phyloP scores from a whole-genome alignment of 2,113 vertebrate species.

The Lontra canadensis region DNA sequence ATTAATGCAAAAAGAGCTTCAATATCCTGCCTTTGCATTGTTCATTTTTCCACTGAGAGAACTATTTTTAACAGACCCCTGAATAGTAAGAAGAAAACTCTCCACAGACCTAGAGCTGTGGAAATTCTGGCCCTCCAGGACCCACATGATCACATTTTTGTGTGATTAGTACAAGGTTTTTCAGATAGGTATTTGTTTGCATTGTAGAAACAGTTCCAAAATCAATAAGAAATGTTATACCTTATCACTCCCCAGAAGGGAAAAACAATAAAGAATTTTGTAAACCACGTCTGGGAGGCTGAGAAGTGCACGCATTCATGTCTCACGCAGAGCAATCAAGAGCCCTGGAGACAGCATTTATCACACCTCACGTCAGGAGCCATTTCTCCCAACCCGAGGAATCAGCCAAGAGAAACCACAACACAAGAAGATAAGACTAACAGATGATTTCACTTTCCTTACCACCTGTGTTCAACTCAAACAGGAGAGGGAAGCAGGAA shows the following conservation, averaged over 20 bases:
- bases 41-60: slow-evolving; percentile 3
- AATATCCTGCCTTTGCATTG: slow-evolving; percentile 1
- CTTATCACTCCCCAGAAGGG: slow-evolving; percentile 47
- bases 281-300: not conserved
- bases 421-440: not conserved
- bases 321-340: not conserved
- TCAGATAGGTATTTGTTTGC: slow-evolving; percentile 59
- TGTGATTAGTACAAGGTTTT: slow-evolving; percentile 54
- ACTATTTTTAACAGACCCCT: slow-evolving; percentile 38
- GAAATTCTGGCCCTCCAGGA: slow-evolving; percentile 32
- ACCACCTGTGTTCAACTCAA: not conserved
- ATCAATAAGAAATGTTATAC: slow-evolving; percentile 62
- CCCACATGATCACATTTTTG: slow-evolving; percentile 63
- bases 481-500: not conserved
- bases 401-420: not conserved
- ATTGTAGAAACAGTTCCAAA: slow-evolving; percentile 62
- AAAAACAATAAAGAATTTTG: slow-evolving; percentile 54
- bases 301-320: not conserved
- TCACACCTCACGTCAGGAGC: not conserved
- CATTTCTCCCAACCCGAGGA: not conserved
- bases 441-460: not conserved
- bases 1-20: slow-evolving; percentile 14
- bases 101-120: slow-evolving; percentile 3
- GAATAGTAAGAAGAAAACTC: slow-evolving; percentile 34
- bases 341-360: not conserved